phyloP scores from a whole-genome alignment of 2,888 invertebrate genomes.

The Geophilus truncorum region DNA sequence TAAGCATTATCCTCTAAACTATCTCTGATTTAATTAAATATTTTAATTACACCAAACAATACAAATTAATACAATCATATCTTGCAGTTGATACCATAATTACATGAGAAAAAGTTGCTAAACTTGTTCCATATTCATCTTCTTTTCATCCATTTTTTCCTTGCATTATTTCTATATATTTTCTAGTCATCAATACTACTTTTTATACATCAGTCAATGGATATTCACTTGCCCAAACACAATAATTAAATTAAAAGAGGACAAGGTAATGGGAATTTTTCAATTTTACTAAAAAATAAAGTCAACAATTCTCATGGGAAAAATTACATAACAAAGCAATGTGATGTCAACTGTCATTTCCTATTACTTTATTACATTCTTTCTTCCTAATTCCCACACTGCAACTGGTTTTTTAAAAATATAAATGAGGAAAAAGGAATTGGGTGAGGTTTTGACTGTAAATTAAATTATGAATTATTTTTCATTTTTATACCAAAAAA shows the following conservation, averaged over 20 bases:
- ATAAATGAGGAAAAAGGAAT: not conserved
- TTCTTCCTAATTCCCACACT: not conserved
- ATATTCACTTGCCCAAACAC: not conserved
- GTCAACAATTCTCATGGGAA: not conserved
- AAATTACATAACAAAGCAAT: not conserved
- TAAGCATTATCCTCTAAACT: not conserved
- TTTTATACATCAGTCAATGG: not conserved
- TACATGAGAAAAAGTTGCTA: not conserved
- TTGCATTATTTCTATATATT: not conserved
- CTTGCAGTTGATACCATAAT: not conserved
- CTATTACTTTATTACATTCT: not conserved
- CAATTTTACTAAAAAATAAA: not conserved
- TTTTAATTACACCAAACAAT: not conserved
- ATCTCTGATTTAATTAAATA: not conserved
- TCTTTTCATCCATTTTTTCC: not conserved
- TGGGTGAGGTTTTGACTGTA: not conserved
- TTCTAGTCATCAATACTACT: not conserved
- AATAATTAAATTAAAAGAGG: not conserved
- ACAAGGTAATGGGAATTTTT: not conserved
- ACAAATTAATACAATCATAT: not conserved
- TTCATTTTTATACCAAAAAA: not conserved
- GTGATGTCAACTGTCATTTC: too few species aligned
- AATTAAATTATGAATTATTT: not conserved
- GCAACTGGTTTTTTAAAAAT: not conserved
- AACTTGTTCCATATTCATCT: not conserved